Evolutionary conservation across 2,797 vertebrate genomes (phyloP), one percentile per base, ranked within the genome.

Genomic region (Sebastes steindachneri): DNA sequence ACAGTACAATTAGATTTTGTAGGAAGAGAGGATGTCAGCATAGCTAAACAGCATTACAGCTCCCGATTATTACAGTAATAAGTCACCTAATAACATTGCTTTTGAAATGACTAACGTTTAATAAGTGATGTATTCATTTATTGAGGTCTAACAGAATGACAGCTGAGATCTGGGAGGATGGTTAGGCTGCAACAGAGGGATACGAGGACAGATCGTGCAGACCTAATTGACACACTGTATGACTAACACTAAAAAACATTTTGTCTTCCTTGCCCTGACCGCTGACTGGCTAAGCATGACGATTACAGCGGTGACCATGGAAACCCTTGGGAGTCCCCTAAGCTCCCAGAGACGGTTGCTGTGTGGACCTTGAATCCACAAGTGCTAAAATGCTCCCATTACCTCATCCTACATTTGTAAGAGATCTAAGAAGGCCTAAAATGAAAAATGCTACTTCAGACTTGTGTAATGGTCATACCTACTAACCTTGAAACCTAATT

Each of bases 271-370:
- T 29, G 23, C 19, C 7, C 15, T 37, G 12, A 8, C 63, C 55
- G 72, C 54, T 26, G 75, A 86, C 85, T 77, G 81, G 79, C 53
- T 76, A 51, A 23, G 78, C 67, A 66, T 73, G 76, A 60, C 65
- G 72, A 57, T 66, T 58, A 54, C 75, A 88, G 60, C 62, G 59
- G 88, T 94, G 77, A 76, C 94, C 90, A 91, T 90, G 89, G 90
- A 88, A 91, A 93, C 93, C 62, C 55, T 23, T 25, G 71, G 77
- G 83, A 88, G 73, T 55, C 77, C 87, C 67, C 73, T 26, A 26
- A 82, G 83, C 75, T 62, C 85, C 71, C 66, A 41, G 85, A 86
- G 82, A 84, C 79, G 8, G 75, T 87, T 80, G 68, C 77, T 54
- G 25, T 75, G 75, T 73, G 64, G 73, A 66, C 71, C 48, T 41